These are phyloP conservation scores for Apteryx mantelli DNA, from an alignment of 2,113 vertebrate species.

Conservation along the genomic window DNA sequence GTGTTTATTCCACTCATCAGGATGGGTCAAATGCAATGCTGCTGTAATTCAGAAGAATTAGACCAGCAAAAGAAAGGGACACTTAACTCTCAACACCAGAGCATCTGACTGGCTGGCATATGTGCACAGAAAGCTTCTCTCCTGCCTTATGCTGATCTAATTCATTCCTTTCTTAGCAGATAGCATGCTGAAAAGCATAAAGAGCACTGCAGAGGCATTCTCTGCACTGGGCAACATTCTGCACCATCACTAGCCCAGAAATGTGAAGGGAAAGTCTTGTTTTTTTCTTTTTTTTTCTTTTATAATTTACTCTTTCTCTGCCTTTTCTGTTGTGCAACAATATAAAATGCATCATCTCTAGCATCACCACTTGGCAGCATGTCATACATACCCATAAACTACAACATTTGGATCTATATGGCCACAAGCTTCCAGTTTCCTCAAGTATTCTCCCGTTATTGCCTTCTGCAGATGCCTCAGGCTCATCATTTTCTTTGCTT, in stretches of 20 bases:
- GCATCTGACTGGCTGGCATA: background rate
- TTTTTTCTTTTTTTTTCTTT: background rate
- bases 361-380: background rate
- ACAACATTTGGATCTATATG: background rate
- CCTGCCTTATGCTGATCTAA: background rate
- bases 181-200: background rate
- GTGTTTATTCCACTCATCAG: background rate
- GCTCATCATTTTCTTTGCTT: background rate
- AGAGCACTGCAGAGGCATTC: background rate
- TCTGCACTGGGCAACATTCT: background rate
- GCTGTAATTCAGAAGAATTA: background rate
- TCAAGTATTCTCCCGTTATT: background rate
- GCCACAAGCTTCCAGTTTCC: background rate
- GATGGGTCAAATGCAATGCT: background rate
- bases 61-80: background rate
- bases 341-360: too few species aligned
- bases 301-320: background rate
- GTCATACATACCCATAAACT: fast-evolving
- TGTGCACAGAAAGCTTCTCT: background rate
- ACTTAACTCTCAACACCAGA: background rate
- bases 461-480: background rate
- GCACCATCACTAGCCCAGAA: background rate
- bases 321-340: background rate
- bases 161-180: background rate
- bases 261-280: background rate